These are phyloP conservation scores for Drosophila anceps DNA, from an alignment of 2,888 invertebrate species.

Conservation along the genomic window DNA sequence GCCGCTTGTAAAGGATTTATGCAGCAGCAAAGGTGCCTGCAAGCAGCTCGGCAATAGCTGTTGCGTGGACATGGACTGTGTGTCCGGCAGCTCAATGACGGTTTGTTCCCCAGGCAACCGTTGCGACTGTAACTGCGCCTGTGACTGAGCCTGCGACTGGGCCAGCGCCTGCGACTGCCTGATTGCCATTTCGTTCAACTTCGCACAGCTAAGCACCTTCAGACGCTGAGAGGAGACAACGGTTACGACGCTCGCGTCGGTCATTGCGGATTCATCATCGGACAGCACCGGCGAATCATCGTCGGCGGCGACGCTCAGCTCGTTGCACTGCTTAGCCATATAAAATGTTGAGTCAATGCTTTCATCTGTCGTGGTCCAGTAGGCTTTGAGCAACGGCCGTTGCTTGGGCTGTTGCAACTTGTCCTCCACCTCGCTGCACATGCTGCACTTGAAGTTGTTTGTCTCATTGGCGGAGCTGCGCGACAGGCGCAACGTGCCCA, in stretches of 20 bases:
- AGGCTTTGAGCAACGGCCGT: no score
- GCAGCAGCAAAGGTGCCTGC: constrained; percentile 30
- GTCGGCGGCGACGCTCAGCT: background rate
- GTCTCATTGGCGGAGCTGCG: background rate
- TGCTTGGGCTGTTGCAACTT: background rate
- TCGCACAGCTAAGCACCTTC: background rate
- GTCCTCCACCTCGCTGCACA: constrained; percentile 50
- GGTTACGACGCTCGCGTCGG: constrained; percentile 20
- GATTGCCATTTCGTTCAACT: background rate
- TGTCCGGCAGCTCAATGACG: constrained; percentile 31
- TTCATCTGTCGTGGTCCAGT: background rate
- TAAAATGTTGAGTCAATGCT: constrained; percentile 36
- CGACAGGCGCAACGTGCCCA: constrained; percentile 12
- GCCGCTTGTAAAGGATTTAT: constrained; percentile 15
- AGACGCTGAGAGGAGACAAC: constrained; percentile 22
- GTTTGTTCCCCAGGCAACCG: no score
- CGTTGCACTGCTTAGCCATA: constrained; percentile 19
- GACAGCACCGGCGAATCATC: constrained; percentile 23
- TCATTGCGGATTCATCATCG: constrained; percentile 23
- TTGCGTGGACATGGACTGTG: constrained; percentile 2
- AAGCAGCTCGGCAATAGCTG: background rate
- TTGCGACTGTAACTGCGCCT: no score
- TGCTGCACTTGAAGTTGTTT: constrained; percentile 59
- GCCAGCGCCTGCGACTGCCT: background rate
- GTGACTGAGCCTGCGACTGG: no score